Conservation (phyloP, 2,888 invertebrate species). For the Hypomecis punctinalis region DNA sequence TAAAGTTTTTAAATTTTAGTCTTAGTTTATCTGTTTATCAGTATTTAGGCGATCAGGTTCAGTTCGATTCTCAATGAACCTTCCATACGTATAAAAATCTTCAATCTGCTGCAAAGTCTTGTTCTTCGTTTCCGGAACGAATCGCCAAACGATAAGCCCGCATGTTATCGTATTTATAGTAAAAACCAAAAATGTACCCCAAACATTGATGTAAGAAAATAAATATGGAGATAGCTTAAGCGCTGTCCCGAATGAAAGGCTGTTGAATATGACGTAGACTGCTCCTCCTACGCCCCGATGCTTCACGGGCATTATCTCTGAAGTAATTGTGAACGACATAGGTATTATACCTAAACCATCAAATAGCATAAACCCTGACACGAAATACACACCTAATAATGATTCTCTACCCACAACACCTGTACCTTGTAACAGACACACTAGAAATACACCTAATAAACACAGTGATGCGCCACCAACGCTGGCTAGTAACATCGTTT, state of each 20-base stretch:
- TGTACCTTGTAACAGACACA: conserved; percentile 16
- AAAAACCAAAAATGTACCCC: conserved; percentile 37
- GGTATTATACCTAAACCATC: conserved; percentile 27
- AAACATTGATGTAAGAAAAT: conserved; percentile 27
- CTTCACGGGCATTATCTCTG: conserved; percentile 42
- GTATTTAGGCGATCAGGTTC: too few species aligned
- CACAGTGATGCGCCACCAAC: not conserved
- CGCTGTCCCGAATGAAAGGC: conserved; percentile 27
- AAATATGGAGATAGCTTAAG: conserved; percentile 38
- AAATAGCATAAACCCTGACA: conserved; percentile 25
- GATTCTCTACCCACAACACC: conserved; percentile 28
- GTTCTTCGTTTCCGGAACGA: conserved; percentile 38
- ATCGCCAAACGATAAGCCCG: conserved; percentile 33
- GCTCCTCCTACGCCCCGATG: conserved; percentile 37
- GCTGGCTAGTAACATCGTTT: conserved; percentile 1
- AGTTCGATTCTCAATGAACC: conserved; percentile 17
- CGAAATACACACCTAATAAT: conserved; percentile 27
- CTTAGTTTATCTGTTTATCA: too few species aligned
- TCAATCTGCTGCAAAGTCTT: conserved; percentile 40
- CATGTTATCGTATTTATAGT: conserved; percentile 26
- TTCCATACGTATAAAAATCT: conserved; percentile 31
- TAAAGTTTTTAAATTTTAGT: too few species aligned
- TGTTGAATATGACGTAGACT: conserved; percentile 26
- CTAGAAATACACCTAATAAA: conserved; percentile 4
- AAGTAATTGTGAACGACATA: conserved; percentile 23